Evolutionary conservation across 2,888 invertebrate genomes (phyloP), one percentile per base, ranked within the genome.

Genomic region (Cephus rjabovi): DNA sequence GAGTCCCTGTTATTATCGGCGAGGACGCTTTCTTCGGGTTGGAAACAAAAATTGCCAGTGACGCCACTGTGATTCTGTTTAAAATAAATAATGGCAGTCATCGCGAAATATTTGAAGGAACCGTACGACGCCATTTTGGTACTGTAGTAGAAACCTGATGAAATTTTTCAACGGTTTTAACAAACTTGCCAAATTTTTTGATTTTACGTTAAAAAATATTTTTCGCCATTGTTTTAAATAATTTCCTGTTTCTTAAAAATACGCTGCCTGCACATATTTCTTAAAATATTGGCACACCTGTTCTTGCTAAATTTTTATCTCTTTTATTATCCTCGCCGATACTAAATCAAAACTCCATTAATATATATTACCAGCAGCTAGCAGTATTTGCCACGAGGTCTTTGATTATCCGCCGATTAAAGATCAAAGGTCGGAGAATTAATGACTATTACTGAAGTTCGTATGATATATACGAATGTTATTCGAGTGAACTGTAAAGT

Each of bases 371-470:
- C 33, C 12, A 34, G 33, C 71, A 71, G 33, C 71, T 71, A 31
- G 31, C 23, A 33, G 15, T 71, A 12, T 34, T 34, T 31, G 23
- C 71, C 71, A 34, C 71, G 71, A 31, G 71, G 71, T 33, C 71
- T 71, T 77, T 77, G 77, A 77, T 77, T 77, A 77, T 69, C 37
- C 23, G 35, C 15, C 69, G 75, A 77, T 77, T 77, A 77, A 75
- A 75, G 77, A 77, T 75, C 77, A 74, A 73, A 77, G 77, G 77
- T 69, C 75, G 69, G 56, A 56, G 23, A 9, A 56, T 56, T 56
- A 56, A 56, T 56, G 56, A 9, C 23, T 9, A 23, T 56, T 56
- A 56, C 56, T 56, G 9, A 56, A 56, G 56, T 56, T 56, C 56
- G 56, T 56, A 9, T 1, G 6, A 23, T 23, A 56, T 9, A 56